phyloP scores from a whole-genome alignment of 2,888 invertebrate genomes.

The Harmothoe impar region DNA sequence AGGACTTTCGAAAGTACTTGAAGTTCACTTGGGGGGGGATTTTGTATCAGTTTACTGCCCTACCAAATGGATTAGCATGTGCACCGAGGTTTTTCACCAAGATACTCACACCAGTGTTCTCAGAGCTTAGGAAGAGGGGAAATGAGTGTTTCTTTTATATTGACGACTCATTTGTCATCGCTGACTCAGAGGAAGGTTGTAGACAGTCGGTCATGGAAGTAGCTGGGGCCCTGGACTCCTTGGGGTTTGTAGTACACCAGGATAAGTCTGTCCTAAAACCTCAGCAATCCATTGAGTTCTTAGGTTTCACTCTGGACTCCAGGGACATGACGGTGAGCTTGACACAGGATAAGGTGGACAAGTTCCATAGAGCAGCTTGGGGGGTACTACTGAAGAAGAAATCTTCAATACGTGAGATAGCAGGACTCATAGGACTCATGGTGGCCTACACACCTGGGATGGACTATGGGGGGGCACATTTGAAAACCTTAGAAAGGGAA shows the following conservation, averaged over 20 bases:
- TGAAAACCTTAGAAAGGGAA: neutral
- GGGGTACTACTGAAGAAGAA: neutral
- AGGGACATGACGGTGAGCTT: neutral
- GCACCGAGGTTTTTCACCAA: constrained; percentile 45
- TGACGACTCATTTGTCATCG: constrained; percentile 17
- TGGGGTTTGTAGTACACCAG: constrained; percentile 26
- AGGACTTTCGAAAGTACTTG: neutral
- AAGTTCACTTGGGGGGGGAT: neutral
- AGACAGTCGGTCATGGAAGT: neutral
- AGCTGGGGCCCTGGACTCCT: neutral
- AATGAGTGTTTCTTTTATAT: neutral
- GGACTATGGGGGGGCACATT: constrained; percentile 3
- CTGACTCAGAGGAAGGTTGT: neutral
- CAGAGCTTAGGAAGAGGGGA: neutral
- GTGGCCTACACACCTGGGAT: neutral
- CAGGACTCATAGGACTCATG: neutral
- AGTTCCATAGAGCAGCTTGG: neutral
- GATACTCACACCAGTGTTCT: neutral
- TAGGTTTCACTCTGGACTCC: constrained; percentile 7
- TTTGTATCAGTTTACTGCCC: neutral
- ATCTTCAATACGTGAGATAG: neutral
- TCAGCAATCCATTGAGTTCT: neutral
- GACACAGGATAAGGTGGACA: neutral
- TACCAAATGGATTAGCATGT: constrained; percentile 35
- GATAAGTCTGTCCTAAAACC: neutral